These are phyloP conservation scores for Tretioscincus oriximinensis DNA, from an alignment of 2,113 vertebrate species.

Conservation along the genomic window DNA sequence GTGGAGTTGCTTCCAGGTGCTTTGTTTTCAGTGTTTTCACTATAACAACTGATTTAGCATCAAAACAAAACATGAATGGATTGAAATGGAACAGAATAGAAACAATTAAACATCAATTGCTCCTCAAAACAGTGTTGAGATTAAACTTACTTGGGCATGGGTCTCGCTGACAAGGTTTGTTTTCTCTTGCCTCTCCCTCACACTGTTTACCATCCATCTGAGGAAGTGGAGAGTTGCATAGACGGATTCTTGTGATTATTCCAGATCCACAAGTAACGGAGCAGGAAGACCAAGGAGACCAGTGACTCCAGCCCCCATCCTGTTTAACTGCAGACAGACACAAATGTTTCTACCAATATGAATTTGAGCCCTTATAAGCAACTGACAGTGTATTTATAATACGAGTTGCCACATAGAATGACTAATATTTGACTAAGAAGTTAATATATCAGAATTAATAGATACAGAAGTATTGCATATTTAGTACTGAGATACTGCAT, in stretches of 20 bases:
- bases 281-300: conserved; percentile 98
- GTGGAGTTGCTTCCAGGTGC: too few species aligned
- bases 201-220: conserved; percentile 94
- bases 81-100: neutral
- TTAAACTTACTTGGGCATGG: conserved; percentile 88
- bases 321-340: conserved; percentile 85
- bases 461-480: neutral
- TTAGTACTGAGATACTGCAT: neutral
- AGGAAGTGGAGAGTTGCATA: conserved; percentile 97
- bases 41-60: neutral
- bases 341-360: neutral
- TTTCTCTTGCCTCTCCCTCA: conserved; percentile 90
- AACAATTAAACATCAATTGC: neutral
- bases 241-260: conserved; percentile 93
- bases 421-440: neutral
- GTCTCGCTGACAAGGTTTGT: conserved; percentile 83
- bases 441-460: neutral
- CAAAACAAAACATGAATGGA: neutral
- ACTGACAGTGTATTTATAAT: neutral
- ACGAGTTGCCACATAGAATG: neutral
- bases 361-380: neutral
- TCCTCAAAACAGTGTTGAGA: neutral
- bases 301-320: conserved; percentile 97
- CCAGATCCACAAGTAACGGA: conserved; percentile 93
- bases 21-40: conserved; percentile 20